Evolutionary conservation across 2,113 vertebrate genomes (phyloP).

Genomic region (Solea solea): DNA sequence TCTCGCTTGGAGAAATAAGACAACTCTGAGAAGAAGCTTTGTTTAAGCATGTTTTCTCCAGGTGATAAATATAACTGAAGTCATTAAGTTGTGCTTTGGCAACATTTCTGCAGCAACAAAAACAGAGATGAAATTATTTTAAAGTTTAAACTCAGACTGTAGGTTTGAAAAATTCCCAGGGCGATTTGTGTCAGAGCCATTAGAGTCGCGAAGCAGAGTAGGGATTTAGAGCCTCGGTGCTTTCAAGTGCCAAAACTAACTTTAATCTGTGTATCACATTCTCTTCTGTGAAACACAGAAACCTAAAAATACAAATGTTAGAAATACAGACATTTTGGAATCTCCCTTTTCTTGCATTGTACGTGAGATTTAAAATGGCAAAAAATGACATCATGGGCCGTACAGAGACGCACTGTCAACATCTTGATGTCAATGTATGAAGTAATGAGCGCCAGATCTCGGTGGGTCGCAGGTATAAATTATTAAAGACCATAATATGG

Average conservation of each 20-base stretch:
- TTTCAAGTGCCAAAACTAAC: slow-evolving; percentile 49
- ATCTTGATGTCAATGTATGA: too few relatives aligned
- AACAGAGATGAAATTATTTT: background rate
- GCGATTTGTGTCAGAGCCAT: slow-evolving; percentile 32
- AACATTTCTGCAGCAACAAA: background rate
- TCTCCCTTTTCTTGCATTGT: slow-evolving; percentile 2
- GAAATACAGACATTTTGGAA: slow-evolving; percentile 30
- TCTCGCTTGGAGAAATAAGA: too few relatives aligned
- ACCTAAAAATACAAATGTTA: slow-evolving; percentile 43
- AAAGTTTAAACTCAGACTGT: background rate
- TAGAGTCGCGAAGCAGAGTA: slow-evolving; percentile 24
- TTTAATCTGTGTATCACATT: slow-evolving; percentile 44
- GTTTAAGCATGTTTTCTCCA: background rate
- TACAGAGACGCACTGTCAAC: too few relatives aligned
- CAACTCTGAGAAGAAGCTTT: too few relatives aligned
- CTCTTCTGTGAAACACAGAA: slow-evolving; percentile 40
- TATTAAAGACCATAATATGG: background rate
- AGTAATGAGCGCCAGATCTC: too few relatives aligned
- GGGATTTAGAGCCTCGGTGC: slow-evolving; percentile 23
- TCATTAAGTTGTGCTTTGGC: background rate
- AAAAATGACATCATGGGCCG: background rate
- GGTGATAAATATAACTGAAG: slow-evolving; percentile 1
- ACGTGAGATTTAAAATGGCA: background rate
- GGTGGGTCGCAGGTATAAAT: background rate
- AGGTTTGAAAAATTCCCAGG: slow-evolving; percentile 15